A percentile compares a stretch with the other conserved stretches of the same genome.
phyloP scores from a whole-genome alignment of 2,888 invertebrate species.

The Scelioninae gen. 1 region DNA sequence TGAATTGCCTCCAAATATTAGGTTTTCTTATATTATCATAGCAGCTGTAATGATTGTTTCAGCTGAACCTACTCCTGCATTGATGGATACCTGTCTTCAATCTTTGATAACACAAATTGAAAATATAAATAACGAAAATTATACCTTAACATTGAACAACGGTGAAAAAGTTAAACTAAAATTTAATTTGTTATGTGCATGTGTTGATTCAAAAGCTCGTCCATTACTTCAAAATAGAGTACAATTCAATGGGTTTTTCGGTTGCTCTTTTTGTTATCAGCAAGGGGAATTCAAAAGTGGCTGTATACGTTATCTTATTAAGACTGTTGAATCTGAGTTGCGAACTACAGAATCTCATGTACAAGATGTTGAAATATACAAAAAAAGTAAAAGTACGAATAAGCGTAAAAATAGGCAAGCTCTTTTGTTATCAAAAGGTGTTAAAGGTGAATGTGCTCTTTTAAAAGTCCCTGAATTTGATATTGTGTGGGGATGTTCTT shows the following conservation, averaged over 20 bases:
- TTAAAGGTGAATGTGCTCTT: slow-evolving; percentile 35
- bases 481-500: slow-evolving; percentile 43
- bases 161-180: not conserved
- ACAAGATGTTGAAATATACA: slow-evolving; percentile 8
- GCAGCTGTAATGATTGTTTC: slow-evolving; percentile 23
- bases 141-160: too few relatives aligned
- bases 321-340: slow-evolving; percentile 9
- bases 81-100: slow-evolving; percentile 35
- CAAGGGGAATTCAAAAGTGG: slow-evolving; percentile 11
- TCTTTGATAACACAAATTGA: too few relatives aligned
- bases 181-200: slow-evolving; percentile 5
- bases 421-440: too few relatives aligned
- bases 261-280: slow-evolving; percentile 49
- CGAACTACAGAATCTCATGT: not conserved
- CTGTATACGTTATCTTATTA: slow-evolving; percentile 33
- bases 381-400: slow-evolving; percentile 17
- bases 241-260: slow-evolving; percentile 28
- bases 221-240: slow-evolving; percentile 40
- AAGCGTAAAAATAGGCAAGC: too few relatives aligned
- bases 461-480: slow-evolving; percentile 19
- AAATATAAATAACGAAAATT: too few relatives aligned
- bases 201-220: slow-evolving; percentile 33
- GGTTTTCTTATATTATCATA: slow-evolving; percentile 29
- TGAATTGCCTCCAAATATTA: slow-evolving; percentile 21
- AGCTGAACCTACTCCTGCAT: slow-evolving; percentile 30